phyloP scores from a whole-genome alignment of 2,113 vertebrate genomes.

The Symphodus melops region DNA sequence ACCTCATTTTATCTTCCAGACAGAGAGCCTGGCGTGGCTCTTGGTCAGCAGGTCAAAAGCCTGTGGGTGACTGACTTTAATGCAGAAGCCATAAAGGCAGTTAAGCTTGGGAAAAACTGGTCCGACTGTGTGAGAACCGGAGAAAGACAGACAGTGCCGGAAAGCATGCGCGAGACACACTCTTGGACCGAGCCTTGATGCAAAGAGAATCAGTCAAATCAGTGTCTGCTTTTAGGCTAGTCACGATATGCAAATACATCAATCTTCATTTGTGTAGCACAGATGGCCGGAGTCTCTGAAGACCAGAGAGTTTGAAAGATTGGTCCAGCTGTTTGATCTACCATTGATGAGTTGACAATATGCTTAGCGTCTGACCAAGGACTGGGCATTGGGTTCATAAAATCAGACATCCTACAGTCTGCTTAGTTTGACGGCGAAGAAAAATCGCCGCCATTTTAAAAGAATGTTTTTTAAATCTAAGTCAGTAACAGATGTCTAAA shows the following conservation, averaged over 20 bases:
- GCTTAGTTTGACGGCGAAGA: constrained; percentile 2
- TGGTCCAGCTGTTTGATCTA: constrained; percentile 15
- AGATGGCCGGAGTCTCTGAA: constrained; percentile 7
- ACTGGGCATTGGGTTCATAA: constrained; percentile 65
- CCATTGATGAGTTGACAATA: constrained; percentile 69
- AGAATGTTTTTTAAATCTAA: neutral
- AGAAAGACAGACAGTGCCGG: constrained; percentile 11
- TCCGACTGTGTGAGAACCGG: constrained; percentile 29
- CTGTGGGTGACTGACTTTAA: constrained; percentile 20
- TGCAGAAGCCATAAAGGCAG: constrained; percentile 23
- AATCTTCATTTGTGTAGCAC: constrained; percentile 54
- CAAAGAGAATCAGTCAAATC: constrained; percentile 38
- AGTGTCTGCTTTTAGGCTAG: constrained; percentile 38
- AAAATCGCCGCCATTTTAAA: constrained; percentile 4
- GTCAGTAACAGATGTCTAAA: neutral
- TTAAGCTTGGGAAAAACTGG: constrained; percentile 31
- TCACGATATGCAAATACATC: constrained; percentile 51
- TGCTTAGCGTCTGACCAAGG: constrained; percentile 47
- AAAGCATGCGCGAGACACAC: constrained; percentile 32
- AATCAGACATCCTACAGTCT: constrained; percentile 46
- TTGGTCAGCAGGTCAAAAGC: constrained; percentile 48
- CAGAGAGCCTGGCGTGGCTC: constrained; percentile 1
- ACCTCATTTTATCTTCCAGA: constrained; percentile 42
- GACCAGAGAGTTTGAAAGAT: constrained; percentile 26
- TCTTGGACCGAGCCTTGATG: constrained; percentile 21